Percentiles rank a stretch among this genome's conserved stretches.
phyloP scores from a whole-genome alignment of 2,888 invertebrate genomes.

The Priocnemis perturbator region DNA sequence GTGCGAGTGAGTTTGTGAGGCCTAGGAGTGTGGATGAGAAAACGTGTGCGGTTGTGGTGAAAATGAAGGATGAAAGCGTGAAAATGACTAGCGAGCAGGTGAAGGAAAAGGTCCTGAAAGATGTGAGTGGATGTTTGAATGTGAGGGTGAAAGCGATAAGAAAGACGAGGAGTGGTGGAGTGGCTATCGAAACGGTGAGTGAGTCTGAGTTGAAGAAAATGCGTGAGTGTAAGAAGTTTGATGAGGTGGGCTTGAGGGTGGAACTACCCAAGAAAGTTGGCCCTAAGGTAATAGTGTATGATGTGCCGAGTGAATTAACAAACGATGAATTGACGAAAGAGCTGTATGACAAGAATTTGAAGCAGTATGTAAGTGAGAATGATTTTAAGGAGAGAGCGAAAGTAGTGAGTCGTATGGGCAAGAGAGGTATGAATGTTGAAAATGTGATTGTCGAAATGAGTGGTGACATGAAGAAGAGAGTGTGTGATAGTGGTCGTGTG shows the following conservation, averaged over 20 bases:
- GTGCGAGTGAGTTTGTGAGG: neutral
- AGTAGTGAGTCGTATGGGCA: neutral
- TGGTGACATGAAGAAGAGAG: neutral
- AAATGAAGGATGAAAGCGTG: neutral
- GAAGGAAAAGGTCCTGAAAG: neutral
- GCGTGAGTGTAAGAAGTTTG: constrained; percentile 11
- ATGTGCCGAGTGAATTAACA: constrained; percentile 9
- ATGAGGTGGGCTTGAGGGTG: neutral
- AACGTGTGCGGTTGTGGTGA: neutral
- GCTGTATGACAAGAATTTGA: neutral
- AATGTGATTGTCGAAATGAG: neutral
- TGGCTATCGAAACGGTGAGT: constrained; percentile 12
- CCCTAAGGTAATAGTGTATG: constrained; percentile 6
- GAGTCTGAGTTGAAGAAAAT: neutral
- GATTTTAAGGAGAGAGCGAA: neutral
- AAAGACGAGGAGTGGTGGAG: neutral
- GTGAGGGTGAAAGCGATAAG: neutral
- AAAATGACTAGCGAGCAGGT: neutral
- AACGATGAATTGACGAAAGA: neutral
- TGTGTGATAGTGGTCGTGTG: neutral
- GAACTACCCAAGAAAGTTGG: constrained; percentile 5
- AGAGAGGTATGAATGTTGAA: neutral
- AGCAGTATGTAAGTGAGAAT: neutral
- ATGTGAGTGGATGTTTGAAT: neutral
- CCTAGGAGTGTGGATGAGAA: neutral